Evolutionary conservation across 2,113 vertebrate genomes (phyloP).

Genomic region (Fukomys damarensis): DNA sequence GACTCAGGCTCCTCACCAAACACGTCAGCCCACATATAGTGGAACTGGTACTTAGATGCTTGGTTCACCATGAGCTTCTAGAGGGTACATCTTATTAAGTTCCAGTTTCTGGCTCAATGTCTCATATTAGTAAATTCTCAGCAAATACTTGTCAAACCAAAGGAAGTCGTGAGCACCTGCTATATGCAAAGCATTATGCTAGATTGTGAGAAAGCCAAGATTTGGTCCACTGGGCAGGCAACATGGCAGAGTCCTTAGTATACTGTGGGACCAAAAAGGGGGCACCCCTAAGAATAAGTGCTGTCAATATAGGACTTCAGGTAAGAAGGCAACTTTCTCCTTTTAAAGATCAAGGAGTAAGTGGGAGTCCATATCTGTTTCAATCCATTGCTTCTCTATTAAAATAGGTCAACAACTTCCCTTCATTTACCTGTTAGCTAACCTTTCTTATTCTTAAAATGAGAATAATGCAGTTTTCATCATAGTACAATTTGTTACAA

Average conservation of each 20-base stretch:
- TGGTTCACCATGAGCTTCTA: neutral
- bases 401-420: conserved; percentile 9
- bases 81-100: neutral
- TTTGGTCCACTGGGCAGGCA: neutral
- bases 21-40: neutral
- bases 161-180: neutral
- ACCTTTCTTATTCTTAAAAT: conserved; percentile 23
- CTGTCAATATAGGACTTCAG: neutral
- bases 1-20: neutral
- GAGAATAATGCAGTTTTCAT: neutral
- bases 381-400: neutral
- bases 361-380: neutral
- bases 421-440: conserved; percentile 11
- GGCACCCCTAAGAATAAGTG: neutral
- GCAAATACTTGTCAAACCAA: conserved; percentile 43
- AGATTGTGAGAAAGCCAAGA: neutral
- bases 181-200: neutral
- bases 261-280: neutral
- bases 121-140: neutral
- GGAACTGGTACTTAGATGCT: neutral
- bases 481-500: neutral
- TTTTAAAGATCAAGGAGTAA: conserved; percentile 32
- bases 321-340: conserved; percentile 41
- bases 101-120: conserved; percentile 10
- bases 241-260: neutral